Percentiles rank a stretch among this genome's conserved stretches.
These are phyloP conservation scores for Neoaliturus tenellus DNA, from an alignment of 2,888 invertebrate genomes.

Conservation along the genomic window DNA sequence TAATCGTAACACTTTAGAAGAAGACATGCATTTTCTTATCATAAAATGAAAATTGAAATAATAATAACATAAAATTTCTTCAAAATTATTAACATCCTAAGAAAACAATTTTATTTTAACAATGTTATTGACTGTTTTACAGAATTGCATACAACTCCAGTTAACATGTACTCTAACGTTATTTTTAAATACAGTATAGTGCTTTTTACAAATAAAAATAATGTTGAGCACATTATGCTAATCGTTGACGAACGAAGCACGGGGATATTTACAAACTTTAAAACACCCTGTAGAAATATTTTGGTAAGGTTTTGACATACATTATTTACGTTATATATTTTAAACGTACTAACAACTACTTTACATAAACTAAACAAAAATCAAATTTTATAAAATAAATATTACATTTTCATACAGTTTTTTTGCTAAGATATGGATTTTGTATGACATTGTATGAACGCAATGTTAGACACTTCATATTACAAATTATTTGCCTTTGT, in stretches of 20 bases:
- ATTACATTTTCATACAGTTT: background rate
- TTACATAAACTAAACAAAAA: background rate
- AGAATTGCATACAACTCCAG: background rate
- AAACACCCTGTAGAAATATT: conserved; percentile 39
- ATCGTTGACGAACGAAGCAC: conserved; percentile 25
- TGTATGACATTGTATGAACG: background rate
- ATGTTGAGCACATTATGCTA: conserved; percentile 23
- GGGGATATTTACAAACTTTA: background rate
- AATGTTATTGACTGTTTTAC: background rate
- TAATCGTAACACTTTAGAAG: too few relatives aligned
- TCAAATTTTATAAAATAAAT: background rate
- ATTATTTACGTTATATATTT: background rate
- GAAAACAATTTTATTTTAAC: too few relatives aligned
- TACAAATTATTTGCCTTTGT: background rate
- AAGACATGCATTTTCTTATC: too few relatives aligned
- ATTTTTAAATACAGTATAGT: background rate
- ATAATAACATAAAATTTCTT: too few relatives aligned
- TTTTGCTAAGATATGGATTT: background rate
- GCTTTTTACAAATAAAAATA: conserved; percentile 16
- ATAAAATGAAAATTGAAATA: too few relatives aligned
- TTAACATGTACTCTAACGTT: background rate
- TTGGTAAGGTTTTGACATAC: conserved; percentile 9
- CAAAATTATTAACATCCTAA: too few relatives aligned
- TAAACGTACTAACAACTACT: background rate
- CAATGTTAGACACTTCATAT: background rate